Percentiles rank a stretch among this genome's conserved stretches.
phyloP scores from a whole-genome alignment of 2,113 vertebrate species.

The Tyto alba region DNA sequence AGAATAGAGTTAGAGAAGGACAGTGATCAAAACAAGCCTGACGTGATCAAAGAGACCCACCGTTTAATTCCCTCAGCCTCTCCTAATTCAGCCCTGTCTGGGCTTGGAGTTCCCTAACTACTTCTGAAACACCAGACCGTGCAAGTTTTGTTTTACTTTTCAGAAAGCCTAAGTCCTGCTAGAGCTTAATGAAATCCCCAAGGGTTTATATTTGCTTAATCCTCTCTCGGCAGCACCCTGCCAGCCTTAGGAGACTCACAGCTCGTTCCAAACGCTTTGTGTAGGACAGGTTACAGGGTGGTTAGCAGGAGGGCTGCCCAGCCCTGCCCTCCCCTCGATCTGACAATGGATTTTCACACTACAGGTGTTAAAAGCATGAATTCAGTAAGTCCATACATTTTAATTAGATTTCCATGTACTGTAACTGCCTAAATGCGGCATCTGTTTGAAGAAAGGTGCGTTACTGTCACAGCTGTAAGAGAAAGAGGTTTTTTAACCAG shows the following conservation, averaged over 20 bases:
- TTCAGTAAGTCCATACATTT: rapidly evolving
- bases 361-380: background rate
- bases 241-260: rapidly evolving
- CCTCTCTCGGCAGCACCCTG: background rate
- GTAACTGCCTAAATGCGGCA: background rate
- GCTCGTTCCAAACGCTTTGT: background rate
- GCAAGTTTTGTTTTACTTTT: background rate
- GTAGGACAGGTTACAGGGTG: background rate
- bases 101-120: background rate
- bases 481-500: background rate
- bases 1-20: background rate
- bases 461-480: too few species aligned
- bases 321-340: background rate
- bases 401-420: background rate
- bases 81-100: background rate
- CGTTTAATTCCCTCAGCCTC: background rate
- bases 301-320: background rate
- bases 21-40: background rate
- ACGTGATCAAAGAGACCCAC: background rate
- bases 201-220: background rate
- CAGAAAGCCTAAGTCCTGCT: background rate
- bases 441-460: background rate
- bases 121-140: background rate
- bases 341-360: background rate
- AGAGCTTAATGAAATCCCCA: background rate